A percentile compares a stretch with the other conserved stretches of the same genome.
phyloP scores from a whole-genome alignment of 2,888 invertebrate genomes.

The Cylloceria caligata region DNA sequence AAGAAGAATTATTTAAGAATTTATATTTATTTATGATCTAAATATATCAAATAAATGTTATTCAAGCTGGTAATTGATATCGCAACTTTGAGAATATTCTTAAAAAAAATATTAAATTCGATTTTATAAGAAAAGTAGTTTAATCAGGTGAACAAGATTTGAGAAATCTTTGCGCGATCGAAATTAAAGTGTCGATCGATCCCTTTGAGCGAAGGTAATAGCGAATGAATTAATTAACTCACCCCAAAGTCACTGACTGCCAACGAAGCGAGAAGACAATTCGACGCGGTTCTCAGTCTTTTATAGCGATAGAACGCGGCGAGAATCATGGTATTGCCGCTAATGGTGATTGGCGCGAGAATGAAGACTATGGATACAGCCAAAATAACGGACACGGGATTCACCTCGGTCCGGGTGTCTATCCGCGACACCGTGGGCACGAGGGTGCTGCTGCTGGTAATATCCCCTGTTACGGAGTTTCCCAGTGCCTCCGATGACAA shows the following conservation, averaged over 20 bases:
- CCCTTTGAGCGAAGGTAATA: no score
- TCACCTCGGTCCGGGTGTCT: constrained; percentile 78
- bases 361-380: constrained; percentile 86
- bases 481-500: constrained; percentile 75
- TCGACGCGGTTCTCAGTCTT: constrained; percentile 87
- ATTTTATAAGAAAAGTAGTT: no score
- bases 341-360: constrained; percentile 87
- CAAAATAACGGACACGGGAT: constrained; percentile 84
- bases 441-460: constrained; percentile 75
- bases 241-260: constrained; percentile 88
- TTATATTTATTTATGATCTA: no score
- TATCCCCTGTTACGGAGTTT: constrained; percentile 76
- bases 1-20: no score
- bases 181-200: no score
- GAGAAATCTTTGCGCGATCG: no score
- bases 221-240: constrained; percentile 69
- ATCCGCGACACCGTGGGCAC: constrained; percentile 79
- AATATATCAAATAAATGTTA: no score
- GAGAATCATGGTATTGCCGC: constrained; percentile 87
- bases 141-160: neutral
- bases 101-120: no score
- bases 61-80: no score
- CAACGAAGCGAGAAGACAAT: constrained; percentile 87
- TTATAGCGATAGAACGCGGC: constrained; percentile 87
- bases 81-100: no score